Conservation (phyloP, 2,113 vertebrate genomes). For the Pseudois nayaur region DNA sequence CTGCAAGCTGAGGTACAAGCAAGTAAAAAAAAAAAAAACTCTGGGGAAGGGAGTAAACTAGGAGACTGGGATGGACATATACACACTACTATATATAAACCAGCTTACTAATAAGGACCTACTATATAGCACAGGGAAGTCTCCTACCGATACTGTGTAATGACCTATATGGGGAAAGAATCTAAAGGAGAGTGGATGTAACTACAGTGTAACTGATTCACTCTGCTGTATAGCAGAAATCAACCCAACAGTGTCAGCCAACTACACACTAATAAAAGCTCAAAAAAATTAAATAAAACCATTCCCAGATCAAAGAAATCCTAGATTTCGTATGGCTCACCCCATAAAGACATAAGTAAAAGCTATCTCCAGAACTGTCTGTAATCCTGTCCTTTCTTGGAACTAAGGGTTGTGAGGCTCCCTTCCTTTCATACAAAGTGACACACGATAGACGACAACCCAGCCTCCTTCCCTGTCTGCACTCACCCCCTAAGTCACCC, state of each 20-base stretch:
- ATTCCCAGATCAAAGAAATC: not conserved
- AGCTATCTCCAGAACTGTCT: not conserved
- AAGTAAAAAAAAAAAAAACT: not conserved
- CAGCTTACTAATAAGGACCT: not conserved
- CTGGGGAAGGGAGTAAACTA: not conserved
- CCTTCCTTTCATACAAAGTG: constrained; percentile 2
- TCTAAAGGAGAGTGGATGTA: not conserved
- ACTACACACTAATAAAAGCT: not conserved
- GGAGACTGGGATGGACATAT: not conserved
- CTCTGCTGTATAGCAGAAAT: not conserved
- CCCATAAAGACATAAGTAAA: not conserved
- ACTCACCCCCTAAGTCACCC: not conserved
- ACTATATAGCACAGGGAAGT: not conserved
- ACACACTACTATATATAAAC: not conserved
- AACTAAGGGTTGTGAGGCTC: not conserved
- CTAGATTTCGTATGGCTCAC: not conserved
- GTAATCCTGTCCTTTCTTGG: not conserved
- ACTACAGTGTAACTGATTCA: not conserved
- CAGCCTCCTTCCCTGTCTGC: not conserved
- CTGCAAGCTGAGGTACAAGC: not conserved
- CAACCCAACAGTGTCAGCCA: not conserved
- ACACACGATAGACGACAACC: not conserved
- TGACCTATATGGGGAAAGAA: not conserved
- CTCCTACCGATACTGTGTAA: not conserved
- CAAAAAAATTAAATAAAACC: not conserved